Percentiles rank a stretch among this genome's conserved stretches.
phyloP scores from a whole-genome alignment of 2,113 vertebrate genomes.

The Alaudala cheleensis region DNA sequence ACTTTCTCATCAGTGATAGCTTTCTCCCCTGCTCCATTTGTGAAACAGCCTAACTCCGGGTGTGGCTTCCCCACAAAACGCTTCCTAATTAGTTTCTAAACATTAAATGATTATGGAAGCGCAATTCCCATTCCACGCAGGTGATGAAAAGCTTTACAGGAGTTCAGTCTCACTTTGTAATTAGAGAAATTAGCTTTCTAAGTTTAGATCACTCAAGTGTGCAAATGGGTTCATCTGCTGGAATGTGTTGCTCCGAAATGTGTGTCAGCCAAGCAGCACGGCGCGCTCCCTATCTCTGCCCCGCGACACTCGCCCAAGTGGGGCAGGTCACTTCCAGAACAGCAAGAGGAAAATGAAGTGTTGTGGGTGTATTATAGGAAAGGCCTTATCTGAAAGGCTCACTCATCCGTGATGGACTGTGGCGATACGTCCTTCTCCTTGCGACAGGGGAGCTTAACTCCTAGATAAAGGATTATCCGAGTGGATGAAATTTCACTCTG shows the following conservation, averaged over 20 bases:
- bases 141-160: constrained; percentile 69
- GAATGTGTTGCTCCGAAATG: constrained; percentile 53
- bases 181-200: constrained; percentile 75
- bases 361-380: constrained; percentile 48
- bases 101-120: constrained; percentile 52
- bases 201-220: constrained; percentile 72
- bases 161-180: constrained; percentile 74
- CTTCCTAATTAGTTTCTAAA: constrained; percentile 58
- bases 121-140: constrained; percentile 63
- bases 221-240: constrained; percentile 65
- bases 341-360: constrained; percentile 56
- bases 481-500: neutral
- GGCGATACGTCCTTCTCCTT: neutral
- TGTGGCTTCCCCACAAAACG: constrained; percentile 14
- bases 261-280: constrained; percentile 30
- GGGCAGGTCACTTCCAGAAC: constrained; percentile 34
- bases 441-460: constrained; percentile 5
- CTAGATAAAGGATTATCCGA: constrained; percentile 31
- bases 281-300: constrained; percentile 54
- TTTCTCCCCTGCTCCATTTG: constrained; percentile 9
- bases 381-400: constrained; percentile 55
- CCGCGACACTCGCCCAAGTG: neutral
- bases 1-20: neutral
- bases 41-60: constrained; percentile 33
- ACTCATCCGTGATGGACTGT: neutral